Evolutionary conservation across 92 coral and sea anemone genomes (phyloP), one percentile per base, ranked within the genome.

Genomic region (Montipora capitata): DNA sequence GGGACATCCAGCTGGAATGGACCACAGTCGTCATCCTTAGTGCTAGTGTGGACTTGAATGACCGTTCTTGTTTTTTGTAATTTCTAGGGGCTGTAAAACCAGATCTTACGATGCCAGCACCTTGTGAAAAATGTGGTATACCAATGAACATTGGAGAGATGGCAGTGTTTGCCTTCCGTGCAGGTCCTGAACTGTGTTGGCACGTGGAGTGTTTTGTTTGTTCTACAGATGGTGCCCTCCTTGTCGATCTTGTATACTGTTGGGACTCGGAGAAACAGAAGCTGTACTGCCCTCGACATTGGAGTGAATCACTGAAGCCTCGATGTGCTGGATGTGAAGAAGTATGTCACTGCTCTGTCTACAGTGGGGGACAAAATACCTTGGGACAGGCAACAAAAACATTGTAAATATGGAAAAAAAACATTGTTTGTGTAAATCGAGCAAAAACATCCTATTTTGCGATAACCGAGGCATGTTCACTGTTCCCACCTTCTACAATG

Each of bases 241-340:
- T 97, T 17, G 96, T 92, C 11, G 99, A 97, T 79, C 90, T 87
- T 39, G 79, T 97, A 64, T 96, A 95, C 89, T 97, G 98, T 76
- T 90, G 82, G 77, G 77, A 85, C 45, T 68, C 43, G 0, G 92
- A 94, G 27, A 94, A 90, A 15, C 90, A 91, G 63, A 82, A 85
- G 27, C 85, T 95, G 10, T 92, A 87, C 59, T 97, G 99, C 66
- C 88, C 94, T 40, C 87, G 99, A 38, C 99, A 97, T 66, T 97
- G 94, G 89, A 89, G 93, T 41, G 99, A 97, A 74, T 71, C 83
- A 12, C 94, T 87, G 65, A 96, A 96, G 72, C 99, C 98, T 51
- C 96, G 99, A 15, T 97, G 99, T 86, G 98, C 97, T 51, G 99
- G 99, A 43, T 97, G 99, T 77, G 99, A 97, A 81, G 99, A 97